Evolutionary conservation across 2,888 invertebrate species (phyloP).

Genomic region (Ornithoptera priamus): DNA sequence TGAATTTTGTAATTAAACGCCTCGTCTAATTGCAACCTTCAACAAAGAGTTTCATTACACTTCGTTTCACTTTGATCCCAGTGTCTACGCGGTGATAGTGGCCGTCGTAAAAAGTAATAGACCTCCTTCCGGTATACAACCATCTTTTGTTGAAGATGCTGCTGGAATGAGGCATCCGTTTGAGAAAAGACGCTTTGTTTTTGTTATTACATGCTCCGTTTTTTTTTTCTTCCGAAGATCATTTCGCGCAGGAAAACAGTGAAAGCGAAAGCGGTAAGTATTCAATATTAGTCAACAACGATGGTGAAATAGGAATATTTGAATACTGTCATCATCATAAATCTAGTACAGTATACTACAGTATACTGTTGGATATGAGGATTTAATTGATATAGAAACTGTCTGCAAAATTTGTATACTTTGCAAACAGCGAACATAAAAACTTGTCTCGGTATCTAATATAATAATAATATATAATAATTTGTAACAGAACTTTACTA

Average conservation of each 20-base stretch:
- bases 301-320: not conserved
- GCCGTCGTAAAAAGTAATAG: conserved; percentile 27
- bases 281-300: not conserved
- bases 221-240: not conserved
- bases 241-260: not conserved
- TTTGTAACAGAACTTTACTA: too few relatives aligned
- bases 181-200: conserved; percentile 19
- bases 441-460: too few relatives aligned
- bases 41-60: conserved; percentile 55
- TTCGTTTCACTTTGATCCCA: conserved; percentile 57
- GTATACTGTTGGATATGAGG: too few relatives aligned
- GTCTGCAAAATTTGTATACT: too few relatives aligned
- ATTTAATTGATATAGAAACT: too few relatives aligned
- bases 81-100: conserved; percentile 44
- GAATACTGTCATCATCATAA: too few relatives aligned
- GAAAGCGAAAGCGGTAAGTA: not conserved
- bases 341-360: too few relatives aligned
- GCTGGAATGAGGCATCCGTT: conserved; percentile 16
- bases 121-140: conserved; percentile 17
- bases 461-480: too few relatives aligned
- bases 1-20: conserved; percentile 78
- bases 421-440: too few relatives aligned
- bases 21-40: conserved; percentile 75
- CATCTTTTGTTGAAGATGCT: conserved; percentile 19
- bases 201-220: conserved; percentile 15